A percentile compares a stretch with the other conserved stretches of the same genome.
phyloP scores from a whole-genome alignment of 2,797 vertebrate genomes.

The Mus caroli region DNA sequence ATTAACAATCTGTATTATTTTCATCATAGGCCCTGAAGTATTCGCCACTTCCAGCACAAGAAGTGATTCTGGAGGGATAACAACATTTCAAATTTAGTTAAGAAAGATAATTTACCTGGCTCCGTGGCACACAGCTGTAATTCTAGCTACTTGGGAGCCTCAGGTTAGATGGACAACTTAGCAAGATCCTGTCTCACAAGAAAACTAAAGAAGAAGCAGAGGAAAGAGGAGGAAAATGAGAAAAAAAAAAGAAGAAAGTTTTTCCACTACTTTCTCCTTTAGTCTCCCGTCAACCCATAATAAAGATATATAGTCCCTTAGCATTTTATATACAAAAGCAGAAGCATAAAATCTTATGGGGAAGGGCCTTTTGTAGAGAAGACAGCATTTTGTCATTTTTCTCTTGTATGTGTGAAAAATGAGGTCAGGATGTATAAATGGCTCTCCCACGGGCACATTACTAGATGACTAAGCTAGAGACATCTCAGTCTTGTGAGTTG shows the following conservation, averaged over 20 bases:
- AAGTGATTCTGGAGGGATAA: neutral
- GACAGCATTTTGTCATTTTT: neutral
- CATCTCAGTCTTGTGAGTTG: neutral
- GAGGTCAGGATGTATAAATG: neutral
- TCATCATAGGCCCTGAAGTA: neutral
- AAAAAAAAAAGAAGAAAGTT: neutral
- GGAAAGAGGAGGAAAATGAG: neutral
- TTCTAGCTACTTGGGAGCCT: neutral
- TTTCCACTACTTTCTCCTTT: neutral
- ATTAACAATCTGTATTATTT: constrained; percentile 32
- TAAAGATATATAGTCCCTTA: neutral
- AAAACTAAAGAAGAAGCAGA: neutral
- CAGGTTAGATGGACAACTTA: neutral
- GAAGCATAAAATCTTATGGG: neutral
- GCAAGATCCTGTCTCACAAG: neutral
- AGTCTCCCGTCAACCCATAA: neutral
- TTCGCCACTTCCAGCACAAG: neutral
- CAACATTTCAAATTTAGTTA: constrained; percentile 14
- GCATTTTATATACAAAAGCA: neutral
- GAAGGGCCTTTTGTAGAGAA: neutral
- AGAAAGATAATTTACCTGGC: neutral
- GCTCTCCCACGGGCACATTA: neutral
- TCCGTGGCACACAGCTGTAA: neutral
- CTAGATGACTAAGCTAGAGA: neutral
- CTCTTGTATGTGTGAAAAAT: neutral